These are phyloP conservation scores for Dyspetes luteomarginatus DNA, from an alignment of 2,888 invertebrate species.

Conservation along the genomic window DNA sequence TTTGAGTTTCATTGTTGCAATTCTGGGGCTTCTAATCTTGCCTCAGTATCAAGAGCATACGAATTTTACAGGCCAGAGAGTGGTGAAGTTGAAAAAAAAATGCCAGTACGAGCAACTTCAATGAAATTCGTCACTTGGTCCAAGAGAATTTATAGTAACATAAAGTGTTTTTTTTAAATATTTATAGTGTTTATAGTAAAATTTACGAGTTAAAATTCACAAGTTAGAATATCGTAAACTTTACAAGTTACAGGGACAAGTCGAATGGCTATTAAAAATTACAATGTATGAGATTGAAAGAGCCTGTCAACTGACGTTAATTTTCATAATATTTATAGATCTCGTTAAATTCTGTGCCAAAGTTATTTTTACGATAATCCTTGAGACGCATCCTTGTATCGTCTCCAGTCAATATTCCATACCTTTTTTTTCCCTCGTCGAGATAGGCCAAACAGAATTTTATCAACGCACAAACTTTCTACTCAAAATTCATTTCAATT, in stretches of 20 bases:
- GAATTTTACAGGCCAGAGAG: conserved; percentile 2
- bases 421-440: neutral
- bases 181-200: too few relatives aligned
- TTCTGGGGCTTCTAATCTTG: conserved; percentile 57
- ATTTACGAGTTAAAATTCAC: too few relatives aligned
- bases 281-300: conserved; percentile 37
- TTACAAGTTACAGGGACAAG: too few relatives aligned
- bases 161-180: too few relatives aligned
- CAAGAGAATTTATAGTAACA: conserved; percentile 6
- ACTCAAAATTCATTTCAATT: too few relatives aligned
- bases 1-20: conserved; percentile 32
- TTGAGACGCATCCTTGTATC: conserved; percentile 59
- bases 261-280: conserved; percentile 54
- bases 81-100: conserved; percentile 1
- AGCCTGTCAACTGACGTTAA: conserved; percentile 60
- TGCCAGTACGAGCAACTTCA: neutral
- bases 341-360: conserved; percentile 72
- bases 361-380: conserved; percentile 72
- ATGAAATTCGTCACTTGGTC: neutral
- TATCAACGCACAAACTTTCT: too few relatives aligned
- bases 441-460: neutral
- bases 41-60: conserved; percentile 48
- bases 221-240: too few relatives aligned
- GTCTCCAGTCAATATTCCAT: conserved; percentile 6
- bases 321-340: conserved; percentile 68